Base-by-base conservation (phyloP, 2,797 vertebrate species). In the Morelia viridis region DNA sequence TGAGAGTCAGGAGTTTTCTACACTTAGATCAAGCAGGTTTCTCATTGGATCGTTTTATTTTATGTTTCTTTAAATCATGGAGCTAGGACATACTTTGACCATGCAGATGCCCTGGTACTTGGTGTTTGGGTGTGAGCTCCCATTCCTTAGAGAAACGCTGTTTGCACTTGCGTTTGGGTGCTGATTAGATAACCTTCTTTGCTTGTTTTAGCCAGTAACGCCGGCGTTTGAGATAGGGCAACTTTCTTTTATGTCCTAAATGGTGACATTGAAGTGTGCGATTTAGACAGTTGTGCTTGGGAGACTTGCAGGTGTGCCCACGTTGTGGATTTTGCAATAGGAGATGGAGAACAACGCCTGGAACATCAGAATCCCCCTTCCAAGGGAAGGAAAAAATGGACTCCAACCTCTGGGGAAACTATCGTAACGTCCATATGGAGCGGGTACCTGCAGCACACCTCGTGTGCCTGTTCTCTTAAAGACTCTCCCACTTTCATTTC, bases 231-330 rank as follows among this genome's bases (percentile, higher is more conserved):
- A 91, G 91, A 91, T 90, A 85, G 0, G 1, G 0, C 46, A 65
- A 9, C 80, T 65, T 93, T 87, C n/a, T 1, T 35, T 6, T 57
- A 89, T 85, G 94, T 85, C 76, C 94, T 56, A 4, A 94, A 92
- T 71, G 56, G 64, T 96, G 96, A 96, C 96, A 91, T 95, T 94
- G 96, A 96, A 91, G 92, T 76, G 91, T 97, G 97, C 0, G 96
- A 97, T 94, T 95, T 1, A 57, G 92, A 93, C 97, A 98, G 96
- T 91, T 98, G 97, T 95, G 96, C 92, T 53, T 89, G 96, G 92
- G 95, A 83, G 95, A 60, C 11, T 5, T 80, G 85, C 95, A 93
- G 95, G 35, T 96, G 93, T 95, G 60, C 88, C 41, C 13, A 4
- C 13, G 5, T 83, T n/a, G 19, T 35, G 56, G 56, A 28, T 87